Evolutionary conservation across 2,888 invertebrate genomes (phyloP), one percentile per base, ranked within the genome.

Genomic region (Sipha maydis): DNA sequence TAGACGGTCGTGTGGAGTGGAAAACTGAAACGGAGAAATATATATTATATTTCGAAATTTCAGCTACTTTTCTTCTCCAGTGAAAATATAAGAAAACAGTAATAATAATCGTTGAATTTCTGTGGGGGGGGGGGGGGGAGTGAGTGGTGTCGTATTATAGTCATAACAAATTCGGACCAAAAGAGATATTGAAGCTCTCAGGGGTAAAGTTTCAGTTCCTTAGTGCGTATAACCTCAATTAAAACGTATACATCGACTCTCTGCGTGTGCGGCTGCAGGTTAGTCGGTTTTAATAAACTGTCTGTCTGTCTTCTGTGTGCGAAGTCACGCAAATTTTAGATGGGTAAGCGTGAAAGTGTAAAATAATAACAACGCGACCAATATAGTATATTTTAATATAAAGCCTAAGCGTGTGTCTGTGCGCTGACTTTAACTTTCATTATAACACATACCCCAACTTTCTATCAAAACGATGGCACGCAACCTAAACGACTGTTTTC

Each of bases 281-380:
- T 7, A 0, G 73, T 34, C n/a, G 1, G 38, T 75, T 84, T 75
- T 84, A 75, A 84, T 84, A 75, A 84, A 84, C 61, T 14, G 7
- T 25, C 75, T 61, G 85, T 73, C 54, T 56, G 56, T 54, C 31
- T 71, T 3, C 14, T 48, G 34, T 19, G 25, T 7, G 38, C 75
- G 17, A 85, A 85, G 85, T 77, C 85, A 85, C 85, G 85, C 67
- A 19, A 85, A 77, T 48, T 67, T 34, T 48, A 31, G 25, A 67
- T 14, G 38, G 61, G 61, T 48, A 3, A 0, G 48, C 48, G 14
- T 8, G 7, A 48, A 48, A 14, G 48, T n/a, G 38, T 73, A 73
- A 9, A 19, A 73, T 19, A 75, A 31, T 28, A 84, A 56, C 76
- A 84, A 83, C 25, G 54, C 69, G 31, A 31, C 28, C 3, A 31